Base-by-base conservation (phyloP, 2,113 vertebrate genomes). In the Thunnus maccoyii region DNA sequence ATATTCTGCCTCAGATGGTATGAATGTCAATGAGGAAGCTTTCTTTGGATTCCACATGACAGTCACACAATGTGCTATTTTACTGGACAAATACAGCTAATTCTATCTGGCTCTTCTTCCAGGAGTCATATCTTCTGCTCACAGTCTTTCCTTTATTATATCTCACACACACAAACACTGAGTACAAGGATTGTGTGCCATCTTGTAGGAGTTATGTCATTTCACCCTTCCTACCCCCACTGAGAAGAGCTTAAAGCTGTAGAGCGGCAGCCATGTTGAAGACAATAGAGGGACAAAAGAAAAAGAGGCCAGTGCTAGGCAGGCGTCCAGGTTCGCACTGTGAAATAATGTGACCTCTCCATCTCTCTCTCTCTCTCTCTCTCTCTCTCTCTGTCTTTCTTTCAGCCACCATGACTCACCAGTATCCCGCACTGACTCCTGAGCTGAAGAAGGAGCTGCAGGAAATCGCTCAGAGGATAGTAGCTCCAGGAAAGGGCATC, bases 391-490 rank as follows among this genome's bases (percentile, higher is more conserved):
- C 36, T 62, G 1, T 44, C 12, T 81, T 5, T 85, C 81, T 87
- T 75, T 78, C 85, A 94, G 93, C 77, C 85, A 94, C 84, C 93
- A 99, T 99, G 98, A 96, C 98, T 77, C 97, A 97, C 91, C 97
- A 97, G 30, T 97, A 97, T 82, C 97, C 97, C 3, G 96, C 97
- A 41, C 95, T 99, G 89, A 96, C 96, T 82, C 32, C 97, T 47
- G 97, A 97, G 94, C 98, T 99, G 96, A 99, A 99, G 95, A 99
- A 97, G 94, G 98, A 97, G 91, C 93, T 99, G 70, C 96, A 96
- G 68, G 97, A 98, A 52, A 99, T 98, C 30, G 97, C 97, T 0
- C 90, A 95, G 78, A 95, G 93, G 47, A 99, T 99, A 72, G 97
- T 98, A 22, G 95, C 97, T 47, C 96, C 97, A 2, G 98, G 98